A percentile compares a stretch with the other conserved stretches of the same genome.
Conservation (phyloP, 2,797 vertebrate species). For the Microctenopoma lineatum region DNA sequence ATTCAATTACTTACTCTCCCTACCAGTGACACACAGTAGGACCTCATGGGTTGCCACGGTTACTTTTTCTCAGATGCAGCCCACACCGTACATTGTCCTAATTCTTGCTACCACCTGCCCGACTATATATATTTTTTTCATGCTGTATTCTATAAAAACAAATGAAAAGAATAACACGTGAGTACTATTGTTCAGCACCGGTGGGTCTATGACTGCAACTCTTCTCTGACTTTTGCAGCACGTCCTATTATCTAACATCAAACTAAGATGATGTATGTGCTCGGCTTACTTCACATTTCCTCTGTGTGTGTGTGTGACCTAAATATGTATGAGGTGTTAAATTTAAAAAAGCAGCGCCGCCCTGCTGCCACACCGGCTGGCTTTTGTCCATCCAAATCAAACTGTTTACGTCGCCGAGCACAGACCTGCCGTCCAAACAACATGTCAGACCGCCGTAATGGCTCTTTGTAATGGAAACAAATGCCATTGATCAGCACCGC, state of each 20-base stretch:
- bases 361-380: constrained; percentile 21
- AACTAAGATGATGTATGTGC: constrained; percentile 19
- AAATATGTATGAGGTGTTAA: constrained; percentile 40
- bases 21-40: too few species aligned
- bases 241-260: constrained; percentile 10
- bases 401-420: constrained; percentile 38
- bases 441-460: constrained; percentile 39
- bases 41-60: not conserved
- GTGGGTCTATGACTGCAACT: not conserved
- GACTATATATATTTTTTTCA: constrained; percentile 3
- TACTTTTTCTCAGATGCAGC: not conserved
- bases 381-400: constrained; percentile 51
- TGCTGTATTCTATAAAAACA: not conserved
- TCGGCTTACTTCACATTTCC: constrained; percentile 16
- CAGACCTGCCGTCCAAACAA: constrained; percentile 45
- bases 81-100: not conserved
- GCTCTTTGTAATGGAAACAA: constrained; percentile 63
- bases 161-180: not conserved
- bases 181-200: not conserved
- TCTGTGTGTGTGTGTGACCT: constrained; percentile 18
- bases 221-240: constrained; percentile 2
- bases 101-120: not conserved
- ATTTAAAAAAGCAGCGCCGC: not conserved
- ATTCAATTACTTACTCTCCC: too few species aligned
- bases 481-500: constrained; percentile 47